Evolutionary conservation across 2,888 invertebrate genomes (phyloP).

Genomic region (Macrophya annulata): DNA sequence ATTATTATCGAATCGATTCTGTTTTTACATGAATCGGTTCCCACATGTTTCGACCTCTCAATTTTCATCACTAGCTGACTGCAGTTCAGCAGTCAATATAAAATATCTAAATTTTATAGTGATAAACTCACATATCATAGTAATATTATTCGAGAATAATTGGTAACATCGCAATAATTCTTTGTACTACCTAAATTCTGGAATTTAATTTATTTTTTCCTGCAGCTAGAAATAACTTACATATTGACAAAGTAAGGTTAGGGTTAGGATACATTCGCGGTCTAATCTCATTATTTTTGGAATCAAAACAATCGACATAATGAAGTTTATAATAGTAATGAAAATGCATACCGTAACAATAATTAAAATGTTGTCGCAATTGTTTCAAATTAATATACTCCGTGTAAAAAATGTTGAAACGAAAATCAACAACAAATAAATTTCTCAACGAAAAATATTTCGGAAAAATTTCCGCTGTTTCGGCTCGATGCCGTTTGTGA

Average conservation of each 20-base stretch:
- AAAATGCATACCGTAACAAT: no score
- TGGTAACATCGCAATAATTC: conserved; percentile 1
- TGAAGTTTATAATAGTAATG: no score
- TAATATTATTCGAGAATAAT: not conserved
- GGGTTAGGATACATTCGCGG: conserved; percentile 3
- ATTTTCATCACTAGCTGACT: no score
- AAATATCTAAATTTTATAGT: not conserved
- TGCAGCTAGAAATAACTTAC: not conserved
- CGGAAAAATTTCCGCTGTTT: conserved; percentile 33
- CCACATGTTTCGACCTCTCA: not conserved
- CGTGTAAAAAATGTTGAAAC: not conserved
- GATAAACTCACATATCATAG: not conserved
- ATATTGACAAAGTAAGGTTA: not conserved
- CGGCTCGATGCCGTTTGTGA: conserved; percentile 38
- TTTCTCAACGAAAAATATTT: not conserved
- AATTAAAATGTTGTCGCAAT: not conserved
- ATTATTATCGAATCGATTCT: conserved; percentile 42
- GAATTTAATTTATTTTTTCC: conserved; percentile 5
- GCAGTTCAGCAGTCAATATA: not conserved
- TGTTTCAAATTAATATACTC: not conserved
- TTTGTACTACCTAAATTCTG: not conserved
- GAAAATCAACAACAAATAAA: not conserved
- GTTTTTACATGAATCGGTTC: conserved; percentile 26
- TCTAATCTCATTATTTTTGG: not conserved
- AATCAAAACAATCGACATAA: not conserved